These are phyloP conservation scores for Tribolium freemani DNA, from an alignment of 2,888 invertebrate species.

Conservation along the genomic window DNA sequence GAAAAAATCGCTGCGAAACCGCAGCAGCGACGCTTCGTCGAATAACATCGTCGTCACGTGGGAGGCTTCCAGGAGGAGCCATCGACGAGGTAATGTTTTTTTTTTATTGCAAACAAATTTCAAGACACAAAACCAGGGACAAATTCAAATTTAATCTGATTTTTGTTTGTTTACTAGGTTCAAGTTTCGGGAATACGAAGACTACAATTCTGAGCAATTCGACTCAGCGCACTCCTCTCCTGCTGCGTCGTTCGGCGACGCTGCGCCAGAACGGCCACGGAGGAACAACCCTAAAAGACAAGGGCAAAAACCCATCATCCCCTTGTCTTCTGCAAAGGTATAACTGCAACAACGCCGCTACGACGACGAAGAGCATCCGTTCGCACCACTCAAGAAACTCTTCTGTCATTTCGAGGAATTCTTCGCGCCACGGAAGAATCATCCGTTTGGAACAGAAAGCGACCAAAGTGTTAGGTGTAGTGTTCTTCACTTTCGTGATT, in stretches of 20 bases:
- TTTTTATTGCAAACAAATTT: not conserved
- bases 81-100: constrained; percentile 65
- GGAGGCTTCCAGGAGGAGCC: constrained; percentile 73
- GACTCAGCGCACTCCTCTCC: constrained; percentile 65
- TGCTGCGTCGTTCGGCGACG: constrained; percentile 74
- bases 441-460: constrained; percentile 95
- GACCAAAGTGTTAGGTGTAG: constrained; percentile 94
- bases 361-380: constrained; percentile 68
- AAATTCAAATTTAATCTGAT: too few relatives aligned
- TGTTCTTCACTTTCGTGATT: constrained; percentile 94
- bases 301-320: constrained; percentile 70
- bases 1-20: constrained; percentile 55
- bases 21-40: constrained; percentile 58
- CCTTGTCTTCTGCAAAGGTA: constrained; percentile 71
- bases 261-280: constrained; percentile 70
- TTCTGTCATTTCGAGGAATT: constrained; percentile 85
- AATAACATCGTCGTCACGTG: constrained; percentile 77
- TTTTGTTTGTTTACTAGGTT: constrained; percentile 64
- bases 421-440: constrained; percentile 86
- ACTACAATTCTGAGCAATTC: constrained; percentile 73
- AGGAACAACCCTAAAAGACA: constrained; percentile 55
- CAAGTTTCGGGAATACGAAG: constrained; percentile 79
- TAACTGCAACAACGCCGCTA: constrained; percentile 53
- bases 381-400: constrained; percentile 85
- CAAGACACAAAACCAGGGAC: too few relatives aligned